Evolutionary conservation across 2,797 vertebrate genomes (phyloP).

Genomic region (Novumbra hubbsi): DNA sequence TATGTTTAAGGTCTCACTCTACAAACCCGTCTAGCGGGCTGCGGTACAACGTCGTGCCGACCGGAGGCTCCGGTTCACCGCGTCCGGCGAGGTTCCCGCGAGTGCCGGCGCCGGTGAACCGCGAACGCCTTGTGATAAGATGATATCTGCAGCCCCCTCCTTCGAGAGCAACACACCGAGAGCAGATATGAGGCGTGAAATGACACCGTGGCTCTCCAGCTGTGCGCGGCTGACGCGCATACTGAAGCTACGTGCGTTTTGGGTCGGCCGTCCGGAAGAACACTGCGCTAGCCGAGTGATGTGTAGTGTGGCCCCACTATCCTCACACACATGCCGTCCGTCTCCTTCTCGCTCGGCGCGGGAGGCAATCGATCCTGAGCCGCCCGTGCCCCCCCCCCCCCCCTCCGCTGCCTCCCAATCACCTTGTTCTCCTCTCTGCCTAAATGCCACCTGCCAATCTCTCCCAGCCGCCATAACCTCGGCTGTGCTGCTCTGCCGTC

Average conservation of each 20-base stretch:
- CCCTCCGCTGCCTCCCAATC: constrained; percentile 37
- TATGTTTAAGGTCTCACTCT: too few species aligned
- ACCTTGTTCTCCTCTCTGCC: constrained; percentile 1
- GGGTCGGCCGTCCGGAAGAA: neutral
- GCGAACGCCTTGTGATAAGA: neutral
- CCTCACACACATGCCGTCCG: neutral
- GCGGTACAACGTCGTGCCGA: neutral
- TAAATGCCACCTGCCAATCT: constrained; percentile 6
- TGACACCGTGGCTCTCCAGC: neutral
- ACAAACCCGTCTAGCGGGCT: too few species aligned
- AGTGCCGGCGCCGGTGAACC: neutral
- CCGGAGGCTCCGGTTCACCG: neutral
- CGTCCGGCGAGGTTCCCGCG: neutral
- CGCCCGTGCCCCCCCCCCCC: neutral
- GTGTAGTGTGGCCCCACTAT: neutral
- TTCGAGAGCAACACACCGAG: neutral
- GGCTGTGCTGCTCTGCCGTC: neutral
- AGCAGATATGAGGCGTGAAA: neutral
- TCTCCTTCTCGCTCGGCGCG: neutral
- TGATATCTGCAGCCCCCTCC: neutral
- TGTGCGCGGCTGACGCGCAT: neutral
- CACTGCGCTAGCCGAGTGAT: neutral
- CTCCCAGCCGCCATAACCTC: constrained; percentile 2
- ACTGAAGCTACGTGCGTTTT: neutral
- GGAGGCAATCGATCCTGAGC: constrained; percentile 15